Percentiles rank a stretch among this genome's conserved stretches.
These are phyloP conservation scores for Mus pahari DNA, from an alignment of 2,113 vertebrate species.

Conservation along the genomic window DNA sequence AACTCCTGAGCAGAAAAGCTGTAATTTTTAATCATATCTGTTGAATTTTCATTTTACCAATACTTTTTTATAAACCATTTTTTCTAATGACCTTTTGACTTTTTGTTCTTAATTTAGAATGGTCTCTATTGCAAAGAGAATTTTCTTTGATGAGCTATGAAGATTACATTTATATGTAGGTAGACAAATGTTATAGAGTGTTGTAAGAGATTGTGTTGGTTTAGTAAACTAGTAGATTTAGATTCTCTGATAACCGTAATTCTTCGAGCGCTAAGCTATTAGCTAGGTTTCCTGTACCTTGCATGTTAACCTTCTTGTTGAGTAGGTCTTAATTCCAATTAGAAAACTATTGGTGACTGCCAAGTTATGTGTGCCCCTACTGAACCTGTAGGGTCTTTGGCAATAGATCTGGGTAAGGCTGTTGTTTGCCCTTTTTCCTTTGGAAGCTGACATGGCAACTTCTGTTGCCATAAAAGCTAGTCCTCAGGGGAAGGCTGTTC, in stretches of 20 bases:
- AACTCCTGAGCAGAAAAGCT: neutral
- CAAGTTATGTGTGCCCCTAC: neutral
- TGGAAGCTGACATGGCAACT: neutral
- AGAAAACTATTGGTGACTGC: neutral
- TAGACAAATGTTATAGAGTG: neutral
- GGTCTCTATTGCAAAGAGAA: neutral
- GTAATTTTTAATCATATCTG: neutral
- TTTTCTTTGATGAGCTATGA: neutral
- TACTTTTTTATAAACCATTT: constrained; percentile 7
- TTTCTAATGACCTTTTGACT: neutral
- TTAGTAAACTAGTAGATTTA: neutral
- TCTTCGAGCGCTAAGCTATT: neutral
- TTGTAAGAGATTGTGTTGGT: neutral
- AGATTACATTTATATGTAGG: neutral
- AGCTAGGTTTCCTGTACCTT: neutral
- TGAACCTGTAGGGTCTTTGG: neutral
- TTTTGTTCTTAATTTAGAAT: neutral
- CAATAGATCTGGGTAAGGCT: neutral
- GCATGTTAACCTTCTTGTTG: neutral
- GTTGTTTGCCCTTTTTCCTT: neutral
- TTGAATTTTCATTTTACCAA: constrained; percentile 33
- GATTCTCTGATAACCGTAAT: neutral
- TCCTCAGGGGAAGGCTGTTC: neutral
- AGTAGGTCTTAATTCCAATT: neutral
- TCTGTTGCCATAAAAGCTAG: neutral